Conservation (phyloP, 2,888 invertebrate genomes). For the Mechanitis mazaeus region DNA sequence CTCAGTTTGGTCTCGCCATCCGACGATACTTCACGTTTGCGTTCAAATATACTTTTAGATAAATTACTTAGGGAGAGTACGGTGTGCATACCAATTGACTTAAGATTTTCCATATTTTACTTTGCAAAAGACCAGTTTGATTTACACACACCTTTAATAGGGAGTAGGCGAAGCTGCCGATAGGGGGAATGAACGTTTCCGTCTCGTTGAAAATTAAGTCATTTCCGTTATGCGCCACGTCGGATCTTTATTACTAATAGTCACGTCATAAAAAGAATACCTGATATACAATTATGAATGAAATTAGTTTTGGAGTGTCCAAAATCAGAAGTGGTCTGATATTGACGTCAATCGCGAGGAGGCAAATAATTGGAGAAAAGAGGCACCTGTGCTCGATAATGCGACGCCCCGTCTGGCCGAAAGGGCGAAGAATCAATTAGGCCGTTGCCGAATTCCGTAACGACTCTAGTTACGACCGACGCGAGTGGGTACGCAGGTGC, state of each 20-base stretch:
- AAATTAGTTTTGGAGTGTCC: constrained; percentile 54
- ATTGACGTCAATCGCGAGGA: constrained; percentile 61
- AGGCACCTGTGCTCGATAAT: constrained; percentile 73
- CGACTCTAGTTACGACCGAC: constrained; percentile 71
- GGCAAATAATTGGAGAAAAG: constrained; percentile 60
- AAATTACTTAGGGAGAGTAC: constrained; percentile 66
- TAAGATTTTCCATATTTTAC: constrained; percentile 66
- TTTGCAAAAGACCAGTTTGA: constrained; percentile 56
- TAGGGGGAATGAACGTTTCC: constrained; percentile 43
- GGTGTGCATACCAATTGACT: constrained; percentile 67
- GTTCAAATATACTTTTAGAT: constrained; percentile 69
- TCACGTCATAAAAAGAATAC: constrained; percentile 66
- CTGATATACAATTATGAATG: constrained; percentile 67
- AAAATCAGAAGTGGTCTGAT: constrained; percentile 55
- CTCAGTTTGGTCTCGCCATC: constrained; percentile 51
- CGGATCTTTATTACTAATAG: constrained; percentile 63
- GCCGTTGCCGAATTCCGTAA: constrained; percentile 72
- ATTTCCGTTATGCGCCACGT: constrained; percentile 57
- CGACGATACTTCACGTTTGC: constrained; percentile 48
- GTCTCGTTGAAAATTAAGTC: constrained; percentile 61
- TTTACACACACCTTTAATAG: constrained; percentile 62
- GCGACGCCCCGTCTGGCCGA: constrained; percentile 70
- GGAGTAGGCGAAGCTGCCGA: constrained; percentile 36
- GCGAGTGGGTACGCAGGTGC: constrained; percentile 68
- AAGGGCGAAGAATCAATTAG: constrained; percentile 76